phyloP scores from a whole-genome alignment of 2,113 vertebrate species.

The Capreolus pygargus region DNA sequence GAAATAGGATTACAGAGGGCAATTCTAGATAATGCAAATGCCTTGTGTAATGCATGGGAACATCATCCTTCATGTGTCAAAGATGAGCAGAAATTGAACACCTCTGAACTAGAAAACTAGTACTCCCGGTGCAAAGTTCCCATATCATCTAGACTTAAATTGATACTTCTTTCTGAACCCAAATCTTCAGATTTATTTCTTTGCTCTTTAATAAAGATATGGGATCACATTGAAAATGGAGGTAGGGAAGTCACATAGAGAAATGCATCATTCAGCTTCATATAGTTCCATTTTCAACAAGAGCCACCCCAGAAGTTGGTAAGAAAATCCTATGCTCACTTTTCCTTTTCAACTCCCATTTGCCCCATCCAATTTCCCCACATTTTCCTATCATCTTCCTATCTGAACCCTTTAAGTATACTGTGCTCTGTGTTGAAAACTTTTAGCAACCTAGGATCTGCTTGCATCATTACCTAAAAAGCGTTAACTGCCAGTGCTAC shows the following conservation, averaged over 20 bases:
- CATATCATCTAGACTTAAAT: not conserved
- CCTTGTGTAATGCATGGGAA: not conserved
- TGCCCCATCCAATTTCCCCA: not conserved
- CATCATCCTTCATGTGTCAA: not conserved
- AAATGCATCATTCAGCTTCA: not conserved
- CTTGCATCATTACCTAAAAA: not conserved
- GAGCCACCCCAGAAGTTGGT: not conserved
- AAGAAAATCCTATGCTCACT: not conserved
- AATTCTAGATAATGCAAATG: not conserved
- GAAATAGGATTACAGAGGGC: not conserved
- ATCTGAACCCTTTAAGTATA: not conserved
- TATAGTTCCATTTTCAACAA: not conserved
- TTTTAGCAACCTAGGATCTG: not conserved
- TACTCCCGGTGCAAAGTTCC: not conserved
- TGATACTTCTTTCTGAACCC: not conserved
- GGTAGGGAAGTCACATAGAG: not conserved
- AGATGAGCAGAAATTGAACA: not conserved
- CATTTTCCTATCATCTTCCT: not conserved
- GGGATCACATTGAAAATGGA: not conserved
- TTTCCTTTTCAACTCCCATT: not conserved
- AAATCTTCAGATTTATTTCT: not conserved
- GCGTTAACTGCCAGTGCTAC: not conserved
- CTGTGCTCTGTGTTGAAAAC: not conserved
- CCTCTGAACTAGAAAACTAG: not conserved
- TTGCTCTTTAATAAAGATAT: not conserved